A percentile compares a stretch with the other conserved stretches of the same genome.
These are phyloP conservation scores for Babylonia areolata DNA, from an alignment of 1,140 invertebrate genomes.

Conservation along the genomic window DNA sequence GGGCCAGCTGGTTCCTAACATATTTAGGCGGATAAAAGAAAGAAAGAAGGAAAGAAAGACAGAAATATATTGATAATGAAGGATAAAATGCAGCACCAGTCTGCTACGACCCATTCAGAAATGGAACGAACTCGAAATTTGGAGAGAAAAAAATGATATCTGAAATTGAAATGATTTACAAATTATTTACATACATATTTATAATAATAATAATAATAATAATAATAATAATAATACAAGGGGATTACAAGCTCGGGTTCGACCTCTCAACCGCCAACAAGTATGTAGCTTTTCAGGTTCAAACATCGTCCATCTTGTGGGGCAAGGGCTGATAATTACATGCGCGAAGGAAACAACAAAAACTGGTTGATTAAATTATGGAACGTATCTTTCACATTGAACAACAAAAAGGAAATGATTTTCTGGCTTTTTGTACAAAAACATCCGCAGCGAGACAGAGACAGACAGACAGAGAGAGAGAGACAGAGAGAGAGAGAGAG, in stretches of 20 bases:
- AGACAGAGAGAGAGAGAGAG: not conserved
- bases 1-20: conserved; percentile 16
- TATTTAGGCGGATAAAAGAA: not conserved
- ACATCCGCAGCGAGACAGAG: not conserved
- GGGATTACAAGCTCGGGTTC: not conserved
- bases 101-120: not conserved
- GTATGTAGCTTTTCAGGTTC: not conserved
- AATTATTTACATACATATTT: not conserved
- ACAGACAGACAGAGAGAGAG: not conserved
- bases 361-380: not conserved
- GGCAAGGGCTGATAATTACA: not conserved
- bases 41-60: not conserved
- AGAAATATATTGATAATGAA: not conserved
- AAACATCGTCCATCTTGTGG: not conserved
- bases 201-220: not conserved
- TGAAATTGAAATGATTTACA: no score
- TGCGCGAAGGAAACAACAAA: not conserved
- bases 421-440: conserved; percentile 17
- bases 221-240: not conserved
- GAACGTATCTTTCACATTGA: no score
- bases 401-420: not conserved
- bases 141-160: no score
- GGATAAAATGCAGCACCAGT: conserved; percentile 3
- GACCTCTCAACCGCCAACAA: not conserved
- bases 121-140: no score